Percentiles rank a stretch among this genome's conserved stretches.
These are phyloP conservation scores for Phalanger gymnotis DNA, from an alignment of 2,797 vertebrate species.

Conservation along the genomic window DNA sequence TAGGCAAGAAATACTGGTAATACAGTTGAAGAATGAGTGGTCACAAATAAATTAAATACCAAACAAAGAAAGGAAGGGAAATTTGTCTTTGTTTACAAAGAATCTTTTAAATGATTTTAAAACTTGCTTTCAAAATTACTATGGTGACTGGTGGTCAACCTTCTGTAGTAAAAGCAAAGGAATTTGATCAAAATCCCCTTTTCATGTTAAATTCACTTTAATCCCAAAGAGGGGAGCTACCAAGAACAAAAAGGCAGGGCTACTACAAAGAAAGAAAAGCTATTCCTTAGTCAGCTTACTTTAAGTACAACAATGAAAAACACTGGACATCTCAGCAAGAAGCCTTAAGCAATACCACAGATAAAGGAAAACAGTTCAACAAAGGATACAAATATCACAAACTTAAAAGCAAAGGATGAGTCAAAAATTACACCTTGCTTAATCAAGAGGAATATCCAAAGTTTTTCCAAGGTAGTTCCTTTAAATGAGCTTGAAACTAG, in stretches of 20 bases:
- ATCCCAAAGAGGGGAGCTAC: no score
- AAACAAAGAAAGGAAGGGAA: neutral
- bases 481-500: no score
- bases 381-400: neutral
- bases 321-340: slow-evolving; percentile 11
- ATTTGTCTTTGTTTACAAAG: no score
- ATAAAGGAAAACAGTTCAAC: neutral
- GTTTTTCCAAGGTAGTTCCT: no score
- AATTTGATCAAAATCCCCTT: no score
- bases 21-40: neutral
- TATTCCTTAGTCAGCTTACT: neutral
- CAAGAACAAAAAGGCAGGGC: no score
- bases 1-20: neutral
- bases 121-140: no score
- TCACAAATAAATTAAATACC: neutral
- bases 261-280: neutral
- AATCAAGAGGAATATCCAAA: no score
- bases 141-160: no score
- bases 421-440: neutral
- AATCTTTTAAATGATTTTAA: no score
- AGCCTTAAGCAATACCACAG: neutral
- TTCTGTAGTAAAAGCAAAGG: no score
- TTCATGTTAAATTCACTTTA: no score
- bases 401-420: neutral
- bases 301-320: neutral